Conservation (phyloP, 2,888 invertebrate species). For the Plebejus anna region DNA sequence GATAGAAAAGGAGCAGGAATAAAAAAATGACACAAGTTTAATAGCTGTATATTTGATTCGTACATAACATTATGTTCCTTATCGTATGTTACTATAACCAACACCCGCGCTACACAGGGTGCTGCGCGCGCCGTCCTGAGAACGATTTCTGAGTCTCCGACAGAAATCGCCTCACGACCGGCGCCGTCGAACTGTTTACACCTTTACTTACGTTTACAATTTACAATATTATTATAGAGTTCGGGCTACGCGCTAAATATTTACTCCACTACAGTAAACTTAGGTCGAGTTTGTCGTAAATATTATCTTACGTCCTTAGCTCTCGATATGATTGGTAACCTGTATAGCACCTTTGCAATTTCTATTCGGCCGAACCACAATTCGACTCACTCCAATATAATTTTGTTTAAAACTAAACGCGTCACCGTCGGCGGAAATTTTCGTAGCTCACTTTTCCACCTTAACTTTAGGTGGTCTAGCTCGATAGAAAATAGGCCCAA, state of each 20-base stretch:
- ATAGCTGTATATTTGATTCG: conserved; percentile 68
- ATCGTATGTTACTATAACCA: conserved; percentile 74
- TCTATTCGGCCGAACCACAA: conserved; percentile 12
- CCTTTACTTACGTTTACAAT: conserved; percentile 16
- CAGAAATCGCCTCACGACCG: background rate
- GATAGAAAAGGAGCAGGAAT: background rate
- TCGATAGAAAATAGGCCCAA: background rate
- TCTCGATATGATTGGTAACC: conserved; percentile 59
- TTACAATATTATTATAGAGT: conserved; percentile 22
- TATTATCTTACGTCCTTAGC: conserved; percentile 11
- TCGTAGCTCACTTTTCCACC: background rate
- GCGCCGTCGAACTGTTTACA: conserved; percentile 10
- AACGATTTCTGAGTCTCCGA: conserved; percentile 10
- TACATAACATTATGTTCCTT: conserved; percentile 57
- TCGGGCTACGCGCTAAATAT: conserved; percentile 18
- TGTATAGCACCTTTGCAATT: conserved; percentile 56
- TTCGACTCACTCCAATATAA: background rate
- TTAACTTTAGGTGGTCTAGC: background rate
- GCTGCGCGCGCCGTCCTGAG: conserved; percentile 46
- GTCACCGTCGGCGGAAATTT: background rate
- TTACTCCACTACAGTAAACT: conserved; percentile 8
- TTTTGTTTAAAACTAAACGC: background rate
- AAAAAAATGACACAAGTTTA: conserved; percentile 43
- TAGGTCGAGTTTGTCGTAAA: conserved; percentile 24
- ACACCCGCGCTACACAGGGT: conserved; percentile 71